A percentile compares a stretch with the other conserved stretches of the same genome.
Evolutionary conservation across 1,140 invertebrate species (phyloP).

Genomic region (Drosophila albomicans): DNA sequence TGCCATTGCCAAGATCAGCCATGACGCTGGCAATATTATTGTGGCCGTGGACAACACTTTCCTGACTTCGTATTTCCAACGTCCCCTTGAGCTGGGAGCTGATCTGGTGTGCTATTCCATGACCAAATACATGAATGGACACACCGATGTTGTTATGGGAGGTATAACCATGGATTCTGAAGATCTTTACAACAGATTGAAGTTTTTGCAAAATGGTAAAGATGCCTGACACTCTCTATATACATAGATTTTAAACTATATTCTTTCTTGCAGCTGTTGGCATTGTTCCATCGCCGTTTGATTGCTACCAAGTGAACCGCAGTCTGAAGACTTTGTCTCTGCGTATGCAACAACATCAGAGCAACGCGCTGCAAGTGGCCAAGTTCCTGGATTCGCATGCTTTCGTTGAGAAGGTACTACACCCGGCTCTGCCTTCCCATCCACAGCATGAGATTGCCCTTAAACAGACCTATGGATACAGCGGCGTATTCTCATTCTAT

Average conservation of each 20-base stretch:
- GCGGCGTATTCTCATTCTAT: conserved; percentile 97
- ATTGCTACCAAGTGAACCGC: conserved; percentile 97
- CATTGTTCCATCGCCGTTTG: conserved; percentile 97
- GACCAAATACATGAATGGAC: conserved; percentile 99
- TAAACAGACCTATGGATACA: conserved; percentile 94
- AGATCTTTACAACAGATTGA: conserved; percentile 89
- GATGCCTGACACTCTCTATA: neutral
- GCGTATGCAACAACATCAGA: conserved; percentile 95
- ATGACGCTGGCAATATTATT: conserved; percentile 88
- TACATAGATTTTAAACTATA: conserved; percentile 10
- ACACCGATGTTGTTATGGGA: conserved; percentile 99
- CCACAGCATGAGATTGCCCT: conserved; percentile 94
- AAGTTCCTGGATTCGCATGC: conserved; percentile 92
- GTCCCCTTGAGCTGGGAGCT: conserved; percentile 95
- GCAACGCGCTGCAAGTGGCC: conserved; percentile 91
- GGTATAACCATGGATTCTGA: conserved; percentile 91
- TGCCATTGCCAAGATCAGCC: conserved; percentile 88
- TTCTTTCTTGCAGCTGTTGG: conserved; percentile 89
- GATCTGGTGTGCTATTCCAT: conserved; percentile 97
- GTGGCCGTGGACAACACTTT: conserved; percentile 99
- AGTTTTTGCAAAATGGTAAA: conserved; percentile 95
- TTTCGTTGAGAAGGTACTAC: conserved; percentile 92
- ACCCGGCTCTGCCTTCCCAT: conserved; percentile 96
- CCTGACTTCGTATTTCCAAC: conserved; percentile 97
- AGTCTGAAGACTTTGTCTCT: conserved; percentile 97